Evolutionary conservation across 1,140 invertebrate species (phyloP).

Genomic region (Acarapis woodi): DNA sequence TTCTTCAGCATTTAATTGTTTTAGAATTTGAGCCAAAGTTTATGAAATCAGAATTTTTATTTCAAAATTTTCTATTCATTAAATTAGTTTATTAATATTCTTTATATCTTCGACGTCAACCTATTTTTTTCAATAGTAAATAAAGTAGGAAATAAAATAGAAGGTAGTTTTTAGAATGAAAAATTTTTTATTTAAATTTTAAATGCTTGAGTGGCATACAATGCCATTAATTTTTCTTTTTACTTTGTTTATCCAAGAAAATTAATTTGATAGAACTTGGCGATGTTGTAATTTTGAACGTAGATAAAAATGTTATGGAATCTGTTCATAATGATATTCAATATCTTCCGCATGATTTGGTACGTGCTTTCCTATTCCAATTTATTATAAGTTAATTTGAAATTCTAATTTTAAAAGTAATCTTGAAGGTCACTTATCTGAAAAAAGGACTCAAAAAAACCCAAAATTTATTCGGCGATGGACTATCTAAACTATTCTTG

Average conservation of each 20-base stretch:
- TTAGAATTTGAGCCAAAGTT: no score
- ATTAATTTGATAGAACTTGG: slow-evolving; percentile 42
- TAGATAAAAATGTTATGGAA: slow-evolving; percentile 50
- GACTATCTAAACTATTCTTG: slow-evolving; percentile 62
- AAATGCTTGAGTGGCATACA: no score
- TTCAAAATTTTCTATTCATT: no score
- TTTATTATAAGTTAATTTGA: no score
- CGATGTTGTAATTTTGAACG: slow-evolving; percentile 67
- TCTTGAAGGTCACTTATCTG: slow-evolving; percentile 16
- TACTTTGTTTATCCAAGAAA: slow-evolving; percentile 21
- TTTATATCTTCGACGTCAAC: no score
- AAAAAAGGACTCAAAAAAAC: slow-evolving; percentile 21
- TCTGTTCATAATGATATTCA: slow-evolving; percentile 64
- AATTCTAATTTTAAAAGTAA: no score
- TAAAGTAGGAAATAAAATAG: no score
- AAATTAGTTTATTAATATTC: no score
- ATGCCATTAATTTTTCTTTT: background rate
- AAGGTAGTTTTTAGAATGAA: no score
- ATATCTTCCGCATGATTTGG: slow-evolving; percentile 40
- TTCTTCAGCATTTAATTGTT: background rate
- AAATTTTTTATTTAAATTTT: no score
- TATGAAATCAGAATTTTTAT: no score
- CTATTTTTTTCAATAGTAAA: no score
- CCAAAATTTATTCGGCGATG: slow-evolving; percentile 43
- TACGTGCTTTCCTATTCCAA: slow-evolving; percentile 19